Evolutionary conservation across 2,113 vertebrate genomes (phyloP), one percentile per base, ranked within the genome.

Genomic region (Myiopsitta monachus): DNA sequence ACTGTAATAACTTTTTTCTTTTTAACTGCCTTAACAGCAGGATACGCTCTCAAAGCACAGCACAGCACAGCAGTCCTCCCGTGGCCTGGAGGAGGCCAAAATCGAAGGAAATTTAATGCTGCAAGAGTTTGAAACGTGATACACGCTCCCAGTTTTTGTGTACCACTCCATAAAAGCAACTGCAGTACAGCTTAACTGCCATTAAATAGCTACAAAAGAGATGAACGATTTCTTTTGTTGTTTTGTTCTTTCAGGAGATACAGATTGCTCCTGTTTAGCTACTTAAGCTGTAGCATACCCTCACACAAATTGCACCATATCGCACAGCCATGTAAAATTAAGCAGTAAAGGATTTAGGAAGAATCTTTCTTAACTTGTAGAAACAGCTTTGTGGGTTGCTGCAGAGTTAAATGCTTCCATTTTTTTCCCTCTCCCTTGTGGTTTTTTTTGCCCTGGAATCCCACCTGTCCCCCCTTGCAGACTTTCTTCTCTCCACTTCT

Each of bases 121-220:
- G n/a, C 23, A 44, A 83, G 17, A 41, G 39, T 74, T 62, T 88
- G 46, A 74, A 85, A 83, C 18, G 1, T 19, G 70, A 83, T 72
- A 59, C 31, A 2, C 0, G 0, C 39, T 67, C 38, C 31, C 1
- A 0, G 4, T 26, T 72, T 59, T 66, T 83, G 39, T 69, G 8
- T 62, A 52, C 24, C 7, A 4, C 19, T 72, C 49, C 31, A 19
- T 78, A 64, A 86, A 64, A 75, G 38, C 80, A 78, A 44, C 27
- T 17, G 13, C 55, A 77, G 4, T 38, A 54, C 64, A 59, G n/a
- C 54, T 73, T 49, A 84, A 19, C 70, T 87, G 26, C 81, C 38
- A 31, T 66, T 70, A 84, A 70, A 44, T 21, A 57, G 43, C 44
- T 88, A 18, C 23, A 44, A 38, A 83, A 81, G 6, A 74, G 44